phyloP scores from a whole-genome alignment of 92 coral and sea anemone species.

The Virgularia gustaviana region DNA sequence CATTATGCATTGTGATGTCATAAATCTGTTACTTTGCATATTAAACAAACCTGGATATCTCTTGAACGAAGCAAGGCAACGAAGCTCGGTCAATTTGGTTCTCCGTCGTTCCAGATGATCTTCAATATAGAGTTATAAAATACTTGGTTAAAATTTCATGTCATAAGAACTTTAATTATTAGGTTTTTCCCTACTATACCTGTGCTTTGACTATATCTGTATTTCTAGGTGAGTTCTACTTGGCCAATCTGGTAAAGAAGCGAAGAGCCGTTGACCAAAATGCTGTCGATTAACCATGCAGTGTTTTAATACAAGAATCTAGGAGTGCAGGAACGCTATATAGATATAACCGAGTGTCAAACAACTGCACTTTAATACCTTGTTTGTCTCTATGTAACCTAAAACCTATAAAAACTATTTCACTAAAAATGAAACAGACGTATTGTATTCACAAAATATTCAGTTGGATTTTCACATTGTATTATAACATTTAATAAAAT shows the following conservation, averaged over 20 bases:
- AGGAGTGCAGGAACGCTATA: constrained; percentile 43
- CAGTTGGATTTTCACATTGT: too few relatives aligned
- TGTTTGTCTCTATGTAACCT: constrained; percentile 40
- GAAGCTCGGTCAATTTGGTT: too few relatives aligned
- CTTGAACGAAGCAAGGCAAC: too few relatives aligned
- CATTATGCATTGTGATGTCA: too few relatives aligned
- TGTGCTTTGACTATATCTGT: background rate
- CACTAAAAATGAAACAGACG: constrained; percentile 38
- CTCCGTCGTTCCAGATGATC: too few relatives aligned
- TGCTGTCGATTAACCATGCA: too few relatives aligned
- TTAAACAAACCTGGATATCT: too few relatives aligned
- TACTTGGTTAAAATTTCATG: background rate
- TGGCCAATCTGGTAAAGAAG: constrained; percentile 69
- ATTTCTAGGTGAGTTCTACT: constrained; percentile 73
- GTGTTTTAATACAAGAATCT: too few relatives aligned
- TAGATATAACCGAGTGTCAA: constrained; percentile 29
- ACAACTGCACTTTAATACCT: constrained; percentile 41
- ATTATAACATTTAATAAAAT: constrained; percentile 15
- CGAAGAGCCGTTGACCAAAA: constrained; percentile 42
- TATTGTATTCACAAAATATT: constrained; percentile 36
- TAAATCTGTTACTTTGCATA: too few relatives aligned
- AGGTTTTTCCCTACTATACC: background rate
- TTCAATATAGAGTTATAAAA: too few relatives aligned
- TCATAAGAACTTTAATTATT: background rate
- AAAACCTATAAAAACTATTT: background rate